These are phyloP conservation scores for Nyctereutes procyonoides DNA, from an alignment of 2,113 vertebrate genomes.

Conservation along the genomic window DNA sequence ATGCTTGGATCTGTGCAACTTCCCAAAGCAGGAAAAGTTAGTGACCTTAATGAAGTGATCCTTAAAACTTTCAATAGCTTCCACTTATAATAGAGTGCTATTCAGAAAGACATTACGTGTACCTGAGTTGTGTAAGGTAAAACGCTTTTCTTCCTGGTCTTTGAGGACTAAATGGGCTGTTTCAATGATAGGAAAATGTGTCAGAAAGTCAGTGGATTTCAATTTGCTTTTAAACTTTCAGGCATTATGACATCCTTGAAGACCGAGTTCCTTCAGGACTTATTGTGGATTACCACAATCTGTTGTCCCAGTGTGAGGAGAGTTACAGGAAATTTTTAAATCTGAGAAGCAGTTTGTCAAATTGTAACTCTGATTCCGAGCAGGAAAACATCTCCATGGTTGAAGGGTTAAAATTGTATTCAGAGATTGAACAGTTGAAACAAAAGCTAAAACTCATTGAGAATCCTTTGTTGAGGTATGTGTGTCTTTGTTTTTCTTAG, in stretches of 20 bases:
- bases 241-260: slow-evolving; percentile 96
- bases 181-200: slow-evolving; percentile 25
- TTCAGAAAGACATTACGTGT: slow-evolving; percentile 6
- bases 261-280: slow-evolving; percentile 94
- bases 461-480: slow-evolving; percentile 94
- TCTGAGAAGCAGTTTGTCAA: slow-evolving; percentile 90
- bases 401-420: slow-evolving; percentile 94
- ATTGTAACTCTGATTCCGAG: slow-evolving; percentile 89
- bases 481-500: slow-evolving; percentile 40
- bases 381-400: slow-evolving; percentile 95
- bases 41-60: background rate
- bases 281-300: slow-evolving; percentile 90
- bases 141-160: slow-evolving; percentile 15
- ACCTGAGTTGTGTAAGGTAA: background rate
- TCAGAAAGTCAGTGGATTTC: background rate
- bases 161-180: background rate
- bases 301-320: slow-evolving; percentile 90
- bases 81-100: background rate
- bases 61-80: background rate
- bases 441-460: slow-evolving; percentile 96
- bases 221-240: slow-evolving; percentile 79
- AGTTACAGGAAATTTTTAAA: slow-evolving; percentile 91
- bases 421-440: slow-evolving; percentile 93
- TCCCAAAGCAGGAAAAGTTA: slow-evolving; percentile 8
- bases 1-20: background rate